Percentiles rank a stretch among this genome's conserved stretches.
These are phyloP conservation scores for Rhysida immarginata DNA, from an alignment of 1,140 invertebrate species.

Conservation along the genomic window DNA sequence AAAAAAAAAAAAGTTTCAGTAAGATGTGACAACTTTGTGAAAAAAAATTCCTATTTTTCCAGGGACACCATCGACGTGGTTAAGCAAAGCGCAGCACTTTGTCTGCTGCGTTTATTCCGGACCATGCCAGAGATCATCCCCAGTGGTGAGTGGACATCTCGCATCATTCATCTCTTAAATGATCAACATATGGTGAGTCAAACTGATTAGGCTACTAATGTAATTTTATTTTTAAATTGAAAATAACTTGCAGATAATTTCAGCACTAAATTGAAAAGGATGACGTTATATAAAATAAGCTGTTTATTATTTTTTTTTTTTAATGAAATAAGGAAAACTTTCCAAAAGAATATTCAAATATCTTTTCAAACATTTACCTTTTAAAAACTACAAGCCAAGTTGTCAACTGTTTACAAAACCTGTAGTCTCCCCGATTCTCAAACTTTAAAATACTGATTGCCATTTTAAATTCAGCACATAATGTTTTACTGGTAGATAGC, in stretches of 20 bases:
- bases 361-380: background rate
- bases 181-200: conserved; percentile 78
- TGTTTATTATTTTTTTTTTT: background rate
- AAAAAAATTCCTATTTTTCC: conserved; percentile 18
- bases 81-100: conserved; percentile 97
- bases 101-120: conserved; percentile 79
- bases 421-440: too few species aligned
- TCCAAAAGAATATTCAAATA: background rate
- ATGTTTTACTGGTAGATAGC: too few species aligned
- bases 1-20: too few species aligned
- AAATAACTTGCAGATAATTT: conserved; percentile 9
- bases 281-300: too few species aligned
- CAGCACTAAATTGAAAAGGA: background rate
- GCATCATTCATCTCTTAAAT: conserved; percentile 96
- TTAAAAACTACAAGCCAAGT: background rate
- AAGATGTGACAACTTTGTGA: background rate
- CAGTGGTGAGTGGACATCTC: conserved; percentile 94
- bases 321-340: background rate
- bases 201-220: background rate
- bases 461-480: too few species aligned
- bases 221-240: conserved; percentile 3
- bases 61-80: conserved; percentile 99
- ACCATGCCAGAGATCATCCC: conserved; percentile 90
- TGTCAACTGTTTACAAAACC: background rate
- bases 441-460: too few species aligned